A percentile compares a stretch with the other conserved stretches of the same genome.
Evolutionary conservation across 2,888 invertebrate genomes (phyloP).

Genomic region (Andrena bucephala): DNA sequence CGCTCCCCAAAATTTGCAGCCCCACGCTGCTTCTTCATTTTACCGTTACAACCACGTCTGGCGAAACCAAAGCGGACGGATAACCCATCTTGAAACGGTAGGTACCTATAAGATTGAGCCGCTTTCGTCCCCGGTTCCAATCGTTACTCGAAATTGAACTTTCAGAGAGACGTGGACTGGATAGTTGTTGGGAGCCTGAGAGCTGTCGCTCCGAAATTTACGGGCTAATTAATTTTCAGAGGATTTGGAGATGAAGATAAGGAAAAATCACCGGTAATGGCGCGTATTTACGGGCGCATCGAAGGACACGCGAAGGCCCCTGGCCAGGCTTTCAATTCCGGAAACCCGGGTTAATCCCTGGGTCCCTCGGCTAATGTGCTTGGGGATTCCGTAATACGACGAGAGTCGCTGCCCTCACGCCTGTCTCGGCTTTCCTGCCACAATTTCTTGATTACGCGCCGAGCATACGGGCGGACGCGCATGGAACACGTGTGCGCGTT

Average conservation of each 20-base stretch:
- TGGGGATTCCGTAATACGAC: conserved; percentile 49
- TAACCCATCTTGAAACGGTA: too few species aligned
- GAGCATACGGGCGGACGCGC: conserved; percentile 62
- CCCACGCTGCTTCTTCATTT: too few species aligned
- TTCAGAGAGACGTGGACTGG: background rate
- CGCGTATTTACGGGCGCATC: background rate
- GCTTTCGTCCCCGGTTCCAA: too few species aligned
- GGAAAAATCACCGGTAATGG: background rate
- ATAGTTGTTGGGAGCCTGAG: background rate
- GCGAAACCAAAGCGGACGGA: too few species aligned
- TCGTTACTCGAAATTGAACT: background rate
- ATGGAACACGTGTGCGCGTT: conserved; percentile 54
- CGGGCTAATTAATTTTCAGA: conserved; percentile 1
- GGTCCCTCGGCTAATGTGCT: conserved; percentile 4
- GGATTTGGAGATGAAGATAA: conserved; percentile 10
- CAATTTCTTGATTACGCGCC: conserved; percentile 48
- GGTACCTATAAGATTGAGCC: too few species aligned
- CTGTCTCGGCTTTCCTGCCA: conserved; percentile 1
- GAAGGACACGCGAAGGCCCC: background rate
- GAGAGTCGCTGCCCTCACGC: conserved; percentile 42
- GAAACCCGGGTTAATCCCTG: conserved; percentile 13
- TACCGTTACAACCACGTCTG: too few species aligned
- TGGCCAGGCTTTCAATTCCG: conserved; percentile 23
- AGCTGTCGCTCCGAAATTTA: background rate
- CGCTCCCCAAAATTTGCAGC: too few species aligned